Base-by-base conservation (phyloP, 2,797 vertebrate genomes). In the Hydrophis major region DNA sequence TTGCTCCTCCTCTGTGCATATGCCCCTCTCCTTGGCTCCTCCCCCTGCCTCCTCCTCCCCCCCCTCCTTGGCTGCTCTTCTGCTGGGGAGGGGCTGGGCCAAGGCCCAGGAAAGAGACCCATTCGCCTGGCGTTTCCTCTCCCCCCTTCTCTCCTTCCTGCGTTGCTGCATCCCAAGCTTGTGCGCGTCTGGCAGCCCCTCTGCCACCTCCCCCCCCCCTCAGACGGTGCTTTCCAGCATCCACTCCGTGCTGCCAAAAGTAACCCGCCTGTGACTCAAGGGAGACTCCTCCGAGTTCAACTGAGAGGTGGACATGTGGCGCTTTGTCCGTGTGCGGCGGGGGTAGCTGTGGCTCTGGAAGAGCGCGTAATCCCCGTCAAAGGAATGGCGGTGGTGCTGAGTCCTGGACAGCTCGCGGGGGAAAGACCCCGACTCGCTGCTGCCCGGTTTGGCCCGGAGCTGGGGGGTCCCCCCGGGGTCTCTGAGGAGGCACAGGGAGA, bases 281-380 rank as follows among this genome's bases (percentile, higher is more conserved):
- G 97, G 98, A 16, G 98, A 98, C 4, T 98, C 97, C 97, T 98
- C 98, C 93, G 95, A 96, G 97, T 99, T 98, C 97, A 99, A 98
- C 97, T 99, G 98, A 78, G 98, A 99, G 94, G 98, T 98, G 96
- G 99, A 99, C 95, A 98, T 98, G 97, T 99, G 98, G 96, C 98
- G 97, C 96, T 98, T 99, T 95, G 99, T 99, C 98, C 98, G 98
- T 96, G 99, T 98, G 95, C 99, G 98, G 91, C 99, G 98, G 2
- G 99, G 99, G 97, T 99, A 99, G 97, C 99, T 99, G 97, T 99
- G 98, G 97, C 99, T 99, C 98, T 99, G 99, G 97, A 99, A 99
- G 87, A 99, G 97, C 90, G 97, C 98, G 95, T 99, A 99, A 97
- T 99, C 98, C 94, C 95, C 97, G 22, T 98, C 99, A 32, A 98